phyloP scores from a whole-genome alignment of 2,113 vertebrate genomes.

The Colius striatus region DNA sequence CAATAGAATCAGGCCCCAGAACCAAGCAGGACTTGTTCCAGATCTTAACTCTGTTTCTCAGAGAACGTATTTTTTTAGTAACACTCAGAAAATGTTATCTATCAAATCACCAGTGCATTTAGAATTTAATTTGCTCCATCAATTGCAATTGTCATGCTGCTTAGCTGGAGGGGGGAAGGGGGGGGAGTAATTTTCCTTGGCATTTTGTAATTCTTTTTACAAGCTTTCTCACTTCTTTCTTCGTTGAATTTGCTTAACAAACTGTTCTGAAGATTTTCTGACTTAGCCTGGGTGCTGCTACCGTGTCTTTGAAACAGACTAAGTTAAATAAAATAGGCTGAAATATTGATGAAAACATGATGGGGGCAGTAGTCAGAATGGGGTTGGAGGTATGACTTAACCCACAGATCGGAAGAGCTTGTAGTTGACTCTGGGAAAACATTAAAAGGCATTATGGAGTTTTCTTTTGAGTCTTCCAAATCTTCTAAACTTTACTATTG shows the following conservation, averaged over 20 bases:
- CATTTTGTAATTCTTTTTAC: slow-evolving; percentile 58
- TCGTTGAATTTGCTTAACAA: slow-evolving; percentile 43
- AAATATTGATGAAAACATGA: background rate
- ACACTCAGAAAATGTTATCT: slow-evolving; percentile 64
- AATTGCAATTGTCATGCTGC: slow-evolving; percentile 62
- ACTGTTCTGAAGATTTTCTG: slow-evolving; percentile 6
- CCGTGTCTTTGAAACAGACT: background rate
- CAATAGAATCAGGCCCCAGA: slow-evolving; percentile 44
- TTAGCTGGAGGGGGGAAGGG: background rate
- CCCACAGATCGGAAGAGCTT: background rate
- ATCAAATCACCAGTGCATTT: slow-evolving; percentile 55
- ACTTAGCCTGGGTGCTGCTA: background rate
- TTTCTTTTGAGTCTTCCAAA: background rate
- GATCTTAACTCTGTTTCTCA: slow-evolving; percentile 36
- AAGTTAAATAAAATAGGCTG: background rate
- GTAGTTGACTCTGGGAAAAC: background rate
- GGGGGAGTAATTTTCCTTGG: slow-evolving; percentile 51
- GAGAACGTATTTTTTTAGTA: slow-evolving; percentile 52
- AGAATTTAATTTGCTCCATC: slow-evolving; percentile 74
- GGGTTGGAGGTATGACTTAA: background rate
- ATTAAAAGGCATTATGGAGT: background rate
- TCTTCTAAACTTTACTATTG: background rate
- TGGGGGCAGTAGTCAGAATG: background rate
- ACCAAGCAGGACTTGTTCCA: slow-evolving; percentile 39
- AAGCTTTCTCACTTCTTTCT: slow-evolving; percentile 12